Evolutionary conservation across 2,797 vertebrate species (phyloP), one percentile per base, ranked within the genome.

Genomic region (Champsocephalus gunnari): DNA sequence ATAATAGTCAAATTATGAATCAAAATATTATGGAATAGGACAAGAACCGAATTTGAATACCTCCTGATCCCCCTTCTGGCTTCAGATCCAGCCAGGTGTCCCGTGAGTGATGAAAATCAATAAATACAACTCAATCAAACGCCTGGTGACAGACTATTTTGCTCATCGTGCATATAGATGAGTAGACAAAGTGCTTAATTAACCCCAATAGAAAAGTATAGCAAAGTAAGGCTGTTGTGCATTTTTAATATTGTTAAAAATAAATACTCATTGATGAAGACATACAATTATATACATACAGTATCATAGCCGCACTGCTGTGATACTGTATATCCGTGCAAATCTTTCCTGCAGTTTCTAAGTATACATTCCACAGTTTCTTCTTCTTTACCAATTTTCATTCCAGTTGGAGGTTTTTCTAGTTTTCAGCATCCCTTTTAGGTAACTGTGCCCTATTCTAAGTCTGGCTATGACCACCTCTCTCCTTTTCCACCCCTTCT

Each of bases 71-170:
- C 61, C n/a, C 56, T 32, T 56, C 54, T 34, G 21, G 19, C 49
- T 58, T 38, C 16, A 9, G 9, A 61, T 38, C 47, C 65, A 0
- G 16, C 45, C 59, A 73, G 65, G 61, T 66, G 68, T 81, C 50
- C 68, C 34, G 53, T 6, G 7, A 73, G 12, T 1, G 10, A 66
- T 75, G 57, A 73, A 73, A 66, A 38, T 71, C 68, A 70, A 8
- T 24, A 53, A 76, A 66, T 48, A 55, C 62, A 28, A 58, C 38
- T 68, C 66, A 7, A 16, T 32, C 47, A 68, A 77, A 75, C 34
- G 56, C 44, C 59, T n/a, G 51, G 17, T 75, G 75, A 75, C 47
- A 59, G 38, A 61, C 54, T 68, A 19, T 72, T 68, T 19, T 73
- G 49, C 44, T 69, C 44, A 47, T 38, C n/a, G 9, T 44, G 9